Conservation (phyloP, 2,888 invertebrate genomes). For the Byasa hedistus region DNA sequence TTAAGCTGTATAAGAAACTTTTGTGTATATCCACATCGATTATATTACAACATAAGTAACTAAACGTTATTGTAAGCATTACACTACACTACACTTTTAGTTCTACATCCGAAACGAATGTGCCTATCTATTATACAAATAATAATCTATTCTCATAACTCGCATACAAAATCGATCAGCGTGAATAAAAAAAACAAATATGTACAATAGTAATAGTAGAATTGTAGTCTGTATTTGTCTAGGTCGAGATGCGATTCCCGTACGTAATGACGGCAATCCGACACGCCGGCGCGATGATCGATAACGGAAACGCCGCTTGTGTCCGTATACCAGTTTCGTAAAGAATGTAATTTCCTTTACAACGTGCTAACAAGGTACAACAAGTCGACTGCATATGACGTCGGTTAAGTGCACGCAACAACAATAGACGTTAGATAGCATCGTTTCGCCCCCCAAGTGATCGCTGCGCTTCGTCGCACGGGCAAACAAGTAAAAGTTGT, state of each 20-base stretch:
- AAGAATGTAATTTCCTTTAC: slow-evolving; percentile 78
- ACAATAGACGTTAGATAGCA: slow-evolving; percentile 73
- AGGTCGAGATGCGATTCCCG: slow-evolving; percentile 44
- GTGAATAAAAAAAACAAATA: neutral
- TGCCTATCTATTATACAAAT: neutral
- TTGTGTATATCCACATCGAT: too few relatives aligned
- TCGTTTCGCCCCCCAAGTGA: slow-evolving; percentile 52
- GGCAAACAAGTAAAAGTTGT: slow-evolving; percentile 25
- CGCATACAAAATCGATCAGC: neutral
- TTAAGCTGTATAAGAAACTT: too few relatives aligned
- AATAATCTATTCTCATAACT: neutral
- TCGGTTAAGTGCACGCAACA: slow-evolving; percentile 77
- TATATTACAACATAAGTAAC: too few relatives aligned
- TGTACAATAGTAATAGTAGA: neutral
- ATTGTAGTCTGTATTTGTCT: slow-evolving; percentile 7
- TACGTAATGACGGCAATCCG: slow-evolving; percentile 67
- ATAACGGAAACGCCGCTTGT: slow-evolving; percentile 70
- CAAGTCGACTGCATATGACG: slow-evolving; percentile 58
- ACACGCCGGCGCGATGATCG: slow-evolving; percentile 67
- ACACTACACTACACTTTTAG: too few relatives aligned
- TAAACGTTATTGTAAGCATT: too few relatives aligned
- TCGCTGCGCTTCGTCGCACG: slow-evolving; percentile 22
- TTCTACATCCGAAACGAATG: neutral
- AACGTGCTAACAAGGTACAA: slow-evolving; percentile 77
- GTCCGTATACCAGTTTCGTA: slow-evolving; percentile 58